Conservation (phyloP, 2,113 vertebrate species). For the Nannospalax galili region DNA sequence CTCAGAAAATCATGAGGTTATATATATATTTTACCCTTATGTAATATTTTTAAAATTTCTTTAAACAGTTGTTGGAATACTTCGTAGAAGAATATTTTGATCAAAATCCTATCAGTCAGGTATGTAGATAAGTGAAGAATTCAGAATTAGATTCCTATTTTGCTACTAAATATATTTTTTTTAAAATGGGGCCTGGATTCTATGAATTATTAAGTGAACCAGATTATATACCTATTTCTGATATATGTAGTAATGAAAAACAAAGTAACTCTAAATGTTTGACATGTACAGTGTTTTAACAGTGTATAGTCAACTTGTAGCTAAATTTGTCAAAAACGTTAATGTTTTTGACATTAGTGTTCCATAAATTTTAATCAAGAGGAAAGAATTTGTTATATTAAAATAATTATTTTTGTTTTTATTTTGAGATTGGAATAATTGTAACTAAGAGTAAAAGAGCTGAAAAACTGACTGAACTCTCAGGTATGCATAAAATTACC, state of each 20-base stretch:
- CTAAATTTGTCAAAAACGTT: constrained; percentile 49
- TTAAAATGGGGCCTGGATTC: constrained; percentile 24
- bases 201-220: constrained; percentile 16
- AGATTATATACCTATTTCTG: constrained; percentile 28
- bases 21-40: constrained; percentile 40
- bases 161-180: constrained; percentile 24
- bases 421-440: constrained; percentile 94
- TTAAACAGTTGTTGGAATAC: constrained; percentile 92
- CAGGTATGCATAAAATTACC: constrained; percentile 88
- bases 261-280: constrained; percentile 39
- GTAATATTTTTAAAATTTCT: constrained; percentile 62
- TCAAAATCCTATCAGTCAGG: constrained; percentile 99
- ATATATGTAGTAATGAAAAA: constrained; percentile 2
- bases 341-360: constrained; percentile 51
- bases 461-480: constrained; percentile 97
- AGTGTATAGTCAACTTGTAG: background rate
- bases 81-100: constrained; percentile 99
- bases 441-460: constrained; percentile 97
- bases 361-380: constrained; percentile 46
- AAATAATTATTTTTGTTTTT: constrained; percentile 69
- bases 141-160: constrained; percentile 34
- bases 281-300: background rate
- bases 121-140: constrained; percentile 80
- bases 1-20: background rate
- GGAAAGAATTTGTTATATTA: constrained; percentile 49